Conservation (phyloP, 2,888 invertebrate species). For the Caenorhabditis sinica region DNA sequence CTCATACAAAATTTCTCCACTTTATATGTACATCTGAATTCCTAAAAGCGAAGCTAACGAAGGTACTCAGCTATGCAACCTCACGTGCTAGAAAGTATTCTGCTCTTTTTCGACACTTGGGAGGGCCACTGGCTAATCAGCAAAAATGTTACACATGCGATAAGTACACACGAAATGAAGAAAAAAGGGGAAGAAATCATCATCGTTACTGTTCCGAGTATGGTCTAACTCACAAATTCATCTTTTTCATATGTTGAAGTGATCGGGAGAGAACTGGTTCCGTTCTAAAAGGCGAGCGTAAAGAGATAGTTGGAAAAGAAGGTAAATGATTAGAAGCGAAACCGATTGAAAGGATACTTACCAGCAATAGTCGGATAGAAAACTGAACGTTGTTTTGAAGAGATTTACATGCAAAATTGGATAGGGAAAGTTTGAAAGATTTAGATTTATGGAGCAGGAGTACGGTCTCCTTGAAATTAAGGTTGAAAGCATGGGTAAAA, state of each 20-base stretch:
- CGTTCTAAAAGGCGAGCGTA: constrained; percentile 58
- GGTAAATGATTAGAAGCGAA: constrained; percentile 26
- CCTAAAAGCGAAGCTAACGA: constrained; percentile 56
- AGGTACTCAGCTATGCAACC: constrained; percentile 61
- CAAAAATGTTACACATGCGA: constrained; percentile 38
- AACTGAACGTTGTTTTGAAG: constrained; percentile 5
- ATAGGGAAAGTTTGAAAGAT: background rate
- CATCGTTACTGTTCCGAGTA: constrained; percentile 40
- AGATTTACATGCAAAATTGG: constrained; percentile 5
- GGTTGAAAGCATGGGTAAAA: too few relatives aligned
- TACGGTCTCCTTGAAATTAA: background rate
- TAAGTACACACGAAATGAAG: constrained; percentile 58
- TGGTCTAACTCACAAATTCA: constrained; percentile 65
- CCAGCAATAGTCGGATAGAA: constrained; percentile 11
- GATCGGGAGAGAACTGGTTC: constrained; percentile 64
- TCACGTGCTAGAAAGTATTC: constrained; percentile 43
- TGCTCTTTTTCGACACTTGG: background rate
- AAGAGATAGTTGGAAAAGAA: constrained; percentile 18
- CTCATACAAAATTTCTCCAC: constrained; percentile 3
- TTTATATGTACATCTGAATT: constrained; percentile 21
- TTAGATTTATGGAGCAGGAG: background rate
- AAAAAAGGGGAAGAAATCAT: constrained; percentile 28
- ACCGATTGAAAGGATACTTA: constrained; percentile 51
- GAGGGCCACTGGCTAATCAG: constrained; percentile 38
- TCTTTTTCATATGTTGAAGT: constrained; percentile 66